Percentiles rank a stretch among this genome's conserved stretches.
Evolutionary conservation across 2,113 vertebrate species (phyloP).

Genomic region (Paraplagusia blochii): DNA sequence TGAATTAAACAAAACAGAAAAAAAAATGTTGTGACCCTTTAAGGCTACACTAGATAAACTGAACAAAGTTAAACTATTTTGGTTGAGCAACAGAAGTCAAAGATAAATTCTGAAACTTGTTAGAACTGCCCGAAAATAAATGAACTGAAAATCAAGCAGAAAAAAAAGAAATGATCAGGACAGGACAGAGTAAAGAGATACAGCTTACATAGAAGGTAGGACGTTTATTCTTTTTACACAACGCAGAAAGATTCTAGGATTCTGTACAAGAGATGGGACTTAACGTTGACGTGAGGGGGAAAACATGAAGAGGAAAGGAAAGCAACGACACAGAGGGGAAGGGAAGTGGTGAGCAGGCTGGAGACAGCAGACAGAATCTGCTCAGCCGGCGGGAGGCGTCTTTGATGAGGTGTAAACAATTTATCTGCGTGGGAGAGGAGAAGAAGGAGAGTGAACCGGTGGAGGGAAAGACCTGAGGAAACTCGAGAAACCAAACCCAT

Average conservation of each 20-base stretch:
- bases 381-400: conserved; percentile 84
- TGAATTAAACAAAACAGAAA: conserved; percentile 14
- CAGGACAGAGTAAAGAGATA: conserved; percentile 66
- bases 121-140: conserved; percentile 57
- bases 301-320: conserved; percentile 65
- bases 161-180: too few species aligned
- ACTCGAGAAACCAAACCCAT: conserved; percentile 28
- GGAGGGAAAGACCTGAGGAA: conserved; percentile 9
- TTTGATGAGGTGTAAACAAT: conserved; percentile 89
- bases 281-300: conserved; percentile 64
- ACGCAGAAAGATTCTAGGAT: conserved; percentile 75
- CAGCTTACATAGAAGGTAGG: conserved; percentile 76
- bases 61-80: conserved; percentile 15
- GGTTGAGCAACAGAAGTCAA: conserved; percentile 31
- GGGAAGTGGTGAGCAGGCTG: conserved; percentile 77
- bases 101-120: conserved; percentile 52
- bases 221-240: conserved; percentile 93
- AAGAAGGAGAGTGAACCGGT: conserved; percentile 71
- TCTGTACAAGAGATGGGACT: conserved; percentile 88
- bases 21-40: conserved; percentile 12
- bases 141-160: conserved; percentile 5
- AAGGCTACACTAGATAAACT: conserved; percentile 14
- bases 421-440: conserved; percentile 91
- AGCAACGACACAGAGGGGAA: conserved; percentile 67
- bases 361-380: conserved; percentile 78